Evolutionary conservation across 1,140 invertebrate species (phyloP), one percentile per base, ranked within the genome.

Genomic region (Zaprionus capensis): DNA sequence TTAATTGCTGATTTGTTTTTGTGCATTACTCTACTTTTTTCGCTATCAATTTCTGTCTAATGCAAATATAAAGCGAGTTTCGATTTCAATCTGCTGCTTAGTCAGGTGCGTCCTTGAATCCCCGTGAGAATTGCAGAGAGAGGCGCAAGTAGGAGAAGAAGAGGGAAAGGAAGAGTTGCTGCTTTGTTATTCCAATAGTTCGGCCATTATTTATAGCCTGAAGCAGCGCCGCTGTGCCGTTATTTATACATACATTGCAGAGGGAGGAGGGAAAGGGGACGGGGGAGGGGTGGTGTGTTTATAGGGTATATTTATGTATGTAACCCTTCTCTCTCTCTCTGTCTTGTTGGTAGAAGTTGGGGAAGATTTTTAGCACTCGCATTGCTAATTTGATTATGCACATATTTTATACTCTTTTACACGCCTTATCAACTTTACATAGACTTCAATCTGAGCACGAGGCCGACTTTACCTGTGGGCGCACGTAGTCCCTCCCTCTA

Each of bases 331-430:
- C n/a, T 17, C 15, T 41, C 15, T 15, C 36, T 2, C 38, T 36
- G 3, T 14, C 34, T 12, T 4, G 11, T 36, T 38, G 36, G 1
- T 0, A 1, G 15, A 7, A 41, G 38, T 41, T 41, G 38, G 5
- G 15, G n/a, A n/a, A 44, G 46, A 55, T 44, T 74, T 56, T 26
- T 20, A 74, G 65, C 31, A 22, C 51, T 58, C 34, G 41, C 65
- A 58, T 26, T 59, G 57, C 73, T 82, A 77, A 79, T 86, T 86
- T 86, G 76, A 82, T 86, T 86, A 86, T 86, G 82, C 82, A 76
- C 75, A 78, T 80, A 31, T 71, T 59, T 62, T 61, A 65, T 56
- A 71, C 53, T 55, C 31, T 76, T 76, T 61, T 78, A 82, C 66
- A 79, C 79, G 72, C 66, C 81, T 82, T 86, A 86, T 87, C 80